Evolutionary conservation across 2,113 vertebrate genomes (phyloP).

Genomic region (Ceratotherium simum): DNA sequence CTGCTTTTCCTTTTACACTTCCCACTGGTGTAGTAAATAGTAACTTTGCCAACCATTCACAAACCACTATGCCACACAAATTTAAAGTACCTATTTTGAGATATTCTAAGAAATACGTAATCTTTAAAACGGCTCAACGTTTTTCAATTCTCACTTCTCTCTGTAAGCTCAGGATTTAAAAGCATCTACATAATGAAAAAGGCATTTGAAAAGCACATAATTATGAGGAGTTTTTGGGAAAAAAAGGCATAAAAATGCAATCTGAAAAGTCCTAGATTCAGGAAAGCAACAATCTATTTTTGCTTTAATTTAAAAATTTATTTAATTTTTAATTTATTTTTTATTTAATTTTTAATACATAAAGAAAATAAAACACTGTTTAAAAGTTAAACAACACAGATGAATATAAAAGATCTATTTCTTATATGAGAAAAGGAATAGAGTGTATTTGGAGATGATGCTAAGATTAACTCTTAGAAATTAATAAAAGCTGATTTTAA

Average conservation of each 20-base stretch:
- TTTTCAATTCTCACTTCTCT: conserved; percentile 54
- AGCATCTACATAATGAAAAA: conserved; percentile 61
- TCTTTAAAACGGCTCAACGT: conserved; percentile 35
- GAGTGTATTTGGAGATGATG: neutral
- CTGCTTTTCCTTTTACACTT: conserved; percentile 56
- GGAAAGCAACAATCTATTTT: conserved; percentile 30
- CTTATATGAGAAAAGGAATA: neutral
- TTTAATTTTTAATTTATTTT: neutral
- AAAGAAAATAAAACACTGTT: neutral
- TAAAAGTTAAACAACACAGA: neutral
- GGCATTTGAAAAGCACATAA: conserved; percentile 39
- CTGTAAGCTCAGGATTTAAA: conserved; percentile 56
- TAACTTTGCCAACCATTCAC: conserved; percentile 59
- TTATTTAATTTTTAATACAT: neutral
- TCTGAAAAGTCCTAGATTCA: conserved; percentile 32
- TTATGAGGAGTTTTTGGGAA: neutral
- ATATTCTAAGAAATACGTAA: conserved; percentile 27
- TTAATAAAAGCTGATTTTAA: conserved; percentile 6
- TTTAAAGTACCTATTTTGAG: conserved; percentile 53
- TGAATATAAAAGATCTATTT: neutral
- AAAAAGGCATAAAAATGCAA: conserved; percentile 12
- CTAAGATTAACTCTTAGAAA: neutral
- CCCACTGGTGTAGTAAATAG: conserved; percentile 63
- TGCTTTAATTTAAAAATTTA: conserved; percentile 41
- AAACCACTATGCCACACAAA: conserved; percentile 49